These are phyloP conservation scores for Oreocharis arfaki DNA, from an alignment of 2,113 vertebrate genomes.

Conservation along the genomic window DNA sequence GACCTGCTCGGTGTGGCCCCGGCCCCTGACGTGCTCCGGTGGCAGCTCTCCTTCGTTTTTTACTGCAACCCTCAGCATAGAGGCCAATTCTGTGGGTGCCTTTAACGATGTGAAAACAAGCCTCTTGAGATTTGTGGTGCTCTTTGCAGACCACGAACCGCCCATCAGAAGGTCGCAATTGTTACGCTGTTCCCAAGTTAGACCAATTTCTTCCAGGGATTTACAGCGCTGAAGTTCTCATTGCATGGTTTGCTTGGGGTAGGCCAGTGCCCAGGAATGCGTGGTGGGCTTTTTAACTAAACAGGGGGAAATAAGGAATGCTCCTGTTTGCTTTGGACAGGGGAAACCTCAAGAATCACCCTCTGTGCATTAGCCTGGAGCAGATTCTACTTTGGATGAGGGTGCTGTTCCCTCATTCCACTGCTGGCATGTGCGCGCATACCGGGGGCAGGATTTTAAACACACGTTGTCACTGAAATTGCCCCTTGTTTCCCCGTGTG, in stretches of 20 bases:
- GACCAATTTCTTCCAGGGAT: not conserved
- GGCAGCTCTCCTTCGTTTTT: not conserved
- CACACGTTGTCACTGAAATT: not conserved
- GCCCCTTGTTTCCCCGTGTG: not conserved
- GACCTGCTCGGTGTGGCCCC: accelerated
- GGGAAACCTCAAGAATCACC: not conserved
- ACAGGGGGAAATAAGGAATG: not conserved
- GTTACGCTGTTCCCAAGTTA: not conserved
- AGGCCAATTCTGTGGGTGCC: not conserved
- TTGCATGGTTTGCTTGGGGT: not conserved
- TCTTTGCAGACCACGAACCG: not conserved
- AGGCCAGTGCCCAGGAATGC: not conserved
- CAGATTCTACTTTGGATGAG: not conserved
- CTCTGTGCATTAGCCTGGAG: not conserved
- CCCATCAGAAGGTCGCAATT: not conserved
- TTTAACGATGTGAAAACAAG: not conserved
- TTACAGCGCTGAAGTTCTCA: not conserved
- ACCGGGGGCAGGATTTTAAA: not conserved
- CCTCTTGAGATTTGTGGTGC: not conserved
- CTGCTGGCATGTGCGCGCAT: not conserved
- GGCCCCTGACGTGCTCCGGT: accelerated
- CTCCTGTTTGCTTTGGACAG: not conserved
- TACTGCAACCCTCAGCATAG: not conserved
- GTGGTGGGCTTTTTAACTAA: not conserved
- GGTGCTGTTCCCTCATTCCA: not conserved